phyloP scores from a whole-genome alignment of 2,113 vertebrate species.

The Typhlomys cinereus region DNA sequence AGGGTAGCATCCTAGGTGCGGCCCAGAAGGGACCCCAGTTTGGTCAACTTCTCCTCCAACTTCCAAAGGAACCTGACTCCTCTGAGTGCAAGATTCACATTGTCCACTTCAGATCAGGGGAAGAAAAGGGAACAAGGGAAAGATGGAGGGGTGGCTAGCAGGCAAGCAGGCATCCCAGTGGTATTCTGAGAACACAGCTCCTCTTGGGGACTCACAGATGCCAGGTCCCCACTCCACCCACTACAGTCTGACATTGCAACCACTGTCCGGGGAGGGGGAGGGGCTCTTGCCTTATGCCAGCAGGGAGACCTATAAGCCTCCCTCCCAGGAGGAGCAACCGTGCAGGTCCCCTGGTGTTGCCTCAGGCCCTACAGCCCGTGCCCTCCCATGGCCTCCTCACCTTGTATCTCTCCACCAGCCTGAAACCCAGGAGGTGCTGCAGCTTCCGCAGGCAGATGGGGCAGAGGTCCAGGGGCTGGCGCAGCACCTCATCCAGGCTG shows the following conservation, averaged over 20 bases:
- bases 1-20: conserved; percentile 21
- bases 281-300: neutral
- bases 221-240: too few relatives aligned
- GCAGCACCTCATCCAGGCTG: conserved; percentile 83
- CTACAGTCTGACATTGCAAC: neutral
- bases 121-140: neutral
- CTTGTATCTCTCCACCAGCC: conserved; percentile 85
- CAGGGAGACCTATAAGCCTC: neutral
- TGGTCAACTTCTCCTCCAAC: neutral
- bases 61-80: neutral
- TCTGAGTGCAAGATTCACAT: neutral
- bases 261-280: neutral
- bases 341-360: neutral
- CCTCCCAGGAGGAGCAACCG: neutral
- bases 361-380: neutral
- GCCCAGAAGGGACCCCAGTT: neutral
- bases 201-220: fast-evolving
- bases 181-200: neutral
- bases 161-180: too few relatives aligned
- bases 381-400: conserved; percentile 64
- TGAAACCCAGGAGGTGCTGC: conserved; percentile 85
- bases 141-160: neutral
- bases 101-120: neutral
- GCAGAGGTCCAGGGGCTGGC: conserved; percentile 84
- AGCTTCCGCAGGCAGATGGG: conserved; percentile 87